phyloP scores from a whole-genome alignment of 2,797 vertebrate genomes.

The Cheirogaleus major region DNA sequence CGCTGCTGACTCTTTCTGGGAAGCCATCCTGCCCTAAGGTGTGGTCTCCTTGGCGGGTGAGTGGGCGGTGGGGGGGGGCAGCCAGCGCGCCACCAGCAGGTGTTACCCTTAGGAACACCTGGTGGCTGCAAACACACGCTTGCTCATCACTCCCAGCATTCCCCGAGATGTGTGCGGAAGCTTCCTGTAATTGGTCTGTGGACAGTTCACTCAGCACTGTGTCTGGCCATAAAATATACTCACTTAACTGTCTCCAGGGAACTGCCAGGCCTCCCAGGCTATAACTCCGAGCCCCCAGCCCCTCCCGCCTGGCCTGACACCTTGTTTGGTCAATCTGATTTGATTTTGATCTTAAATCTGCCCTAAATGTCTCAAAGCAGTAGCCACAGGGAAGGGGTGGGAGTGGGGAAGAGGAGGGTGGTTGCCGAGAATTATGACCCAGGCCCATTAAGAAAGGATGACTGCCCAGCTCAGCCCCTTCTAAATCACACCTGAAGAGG shows the following conservation, averaged over 20 bases:
- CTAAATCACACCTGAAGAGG: constrained; percentile 47
- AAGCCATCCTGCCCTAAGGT: not conserved
- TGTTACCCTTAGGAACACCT: accelerated
- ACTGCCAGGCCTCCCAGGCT: not conserved
- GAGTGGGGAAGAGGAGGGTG: not conserved
- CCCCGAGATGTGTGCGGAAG: not conserved
- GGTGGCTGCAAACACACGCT: not conserved
- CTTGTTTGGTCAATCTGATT: constrained; percentile 70
- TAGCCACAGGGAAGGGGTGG: not conserved
- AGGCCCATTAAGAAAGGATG: constrained; percentile 18
- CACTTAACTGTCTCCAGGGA: constrained; percentile 67
- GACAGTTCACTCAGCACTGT: constrained; percentile 53
- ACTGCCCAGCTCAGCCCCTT: not conserved
- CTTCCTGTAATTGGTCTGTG: constrained; percentile 66
- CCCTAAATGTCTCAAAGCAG: constrained; percentile 24
- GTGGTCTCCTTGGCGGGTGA: not conserved
- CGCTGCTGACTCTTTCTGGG: not conserved
- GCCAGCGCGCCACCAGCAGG: not conserved
- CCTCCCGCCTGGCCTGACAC: constrained; percentile 56
- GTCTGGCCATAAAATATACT: constrained; percentile 50
- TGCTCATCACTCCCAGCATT: not conserved
- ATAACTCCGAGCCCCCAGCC: not conserved
- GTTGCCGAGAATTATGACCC: constrained; percentile 52
- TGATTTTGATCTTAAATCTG: constrained; percentile 74
- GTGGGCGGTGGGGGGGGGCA: not conserved